Percentiles rank a stretch among this genome's conserved stretches.
Conservation (phyloP, 2,797 vertebrate species). For the Sciurus vulgaris region DNA sequence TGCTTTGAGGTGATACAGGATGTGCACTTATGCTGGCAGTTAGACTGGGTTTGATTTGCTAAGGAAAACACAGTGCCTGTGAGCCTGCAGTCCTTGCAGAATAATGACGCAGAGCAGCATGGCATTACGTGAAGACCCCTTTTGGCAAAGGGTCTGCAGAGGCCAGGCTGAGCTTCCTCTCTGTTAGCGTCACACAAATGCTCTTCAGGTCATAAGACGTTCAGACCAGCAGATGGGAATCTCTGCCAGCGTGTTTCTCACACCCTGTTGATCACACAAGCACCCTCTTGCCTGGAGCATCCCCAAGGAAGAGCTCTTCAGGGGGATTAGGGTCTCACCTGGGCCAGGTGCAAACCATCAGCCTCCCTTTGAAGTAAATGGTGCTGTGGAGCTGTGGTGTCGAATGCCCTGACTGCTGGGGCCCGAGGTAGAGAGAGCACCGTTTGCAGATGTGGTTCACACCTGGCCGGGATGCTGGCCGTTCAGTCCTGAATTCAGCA, state of each 20-base stretch:
- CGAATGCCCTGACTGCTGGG: fast-evolving
- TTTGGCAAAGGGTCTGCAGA: fast-evolving
- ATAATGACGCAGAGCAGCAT: too few relatives aligned
- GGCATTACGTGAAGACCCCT: fast-evolving
- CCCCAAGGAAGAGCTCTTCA: fast-evolving
- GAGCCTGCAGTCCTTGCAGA: background rate
- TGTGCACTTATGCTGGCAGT: fast-evolving
- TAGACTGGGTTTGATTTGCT: background rate
- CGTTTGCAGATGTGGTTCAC: fast-evolving
- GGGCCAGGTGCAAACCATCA: fast-evolving
- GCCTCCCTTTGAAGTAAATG: fast-evolving
- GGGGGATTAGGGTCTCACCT: too few relatives aligned
- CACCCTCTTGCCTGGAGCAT: background rate
- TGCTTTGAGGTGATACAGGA: fast-evolving
- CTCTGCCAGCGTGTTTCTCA: background rate
- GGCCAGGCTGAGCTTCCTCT: too few relatives aligned
- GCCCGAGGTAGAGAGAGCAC: fast-evolving
- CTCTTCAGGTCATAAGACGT: fast-evolving
- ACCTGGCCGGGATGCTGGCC: background rate
- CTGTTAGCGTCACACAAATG: background rate
- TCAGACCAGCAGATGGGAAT: fast-evolving
- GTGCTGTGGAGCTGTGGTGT: fast-evolving
- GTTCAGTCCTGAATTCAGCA: fast-evolving
- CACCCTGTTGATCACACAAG: too few relatives aligned
- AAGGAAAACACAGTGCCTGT: background rate